Evolutionary conservation across 2,888 invertebrate species (phyloP).

Genomic region (Dorcus parallelipipedus): DNA sequence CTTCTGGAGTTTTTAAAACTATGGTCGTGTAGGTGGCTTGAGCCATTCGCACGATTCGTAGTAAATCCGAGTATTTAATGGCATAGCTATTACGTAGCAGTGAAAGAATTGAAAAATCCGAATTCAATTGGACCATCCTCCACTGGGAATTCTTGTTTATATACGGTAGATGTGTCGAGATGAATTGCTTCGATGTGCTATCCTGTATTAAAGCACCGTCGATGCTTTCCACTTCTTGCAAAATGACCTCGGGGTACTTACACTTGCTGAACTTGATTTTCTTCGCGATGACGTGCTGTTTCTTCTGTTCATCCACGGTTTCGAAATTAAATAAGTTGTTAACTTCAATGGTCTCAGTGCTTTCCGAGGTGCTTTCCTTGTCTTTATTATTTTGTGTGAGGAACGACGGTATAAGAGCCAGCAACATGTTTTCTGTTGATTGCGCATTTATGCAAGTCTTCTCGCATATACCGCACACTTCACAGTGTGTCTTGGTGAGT

Average conservation of each 20-base stretch:
- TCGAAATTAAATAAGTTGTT: not conserved
- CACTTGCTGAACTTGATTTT: slow-evolving; percentile 13
- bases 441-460: slow-evolving; percentile 40
- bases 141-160: slow-evolving; percentile 37
- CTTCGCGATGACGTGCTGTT: not conserved
- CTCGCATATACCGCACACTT: slow-evolving; percentile 42
- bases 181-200: not conserved
- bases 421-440: not conserved
- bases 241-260: not conserved
- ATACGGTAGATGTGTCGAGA: slow-evolving; percentile 15
- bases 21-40: slow-evolving; percentile 52
- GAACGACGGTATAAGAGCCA: not conserved
- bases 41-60: slow-evolving; percentile 52
- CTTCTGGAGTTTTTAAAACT: slow-evolving; percentile 37
- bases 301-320: not conserved
- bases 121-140: slow-evolving; percentile 56
- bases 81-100: slow-evolving; percentile 54
- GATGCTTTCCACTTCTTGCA: not conserved
- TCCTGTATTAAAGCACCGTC: not conserved
- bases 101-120: slow-evolving; percentile 54
- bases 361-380: not conserved
- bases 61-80: slow-evolving; percentile 53
- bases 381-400: not conserved
- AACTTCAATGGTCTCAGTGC: not conserved
- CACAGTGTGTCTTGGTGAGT: slow-evolving; percentile 31